These are phyloP conservation scores for Oikopleura dioica DNA, from an alignment of 23 tunicate species.

Conservation along the genomic window DNA sequence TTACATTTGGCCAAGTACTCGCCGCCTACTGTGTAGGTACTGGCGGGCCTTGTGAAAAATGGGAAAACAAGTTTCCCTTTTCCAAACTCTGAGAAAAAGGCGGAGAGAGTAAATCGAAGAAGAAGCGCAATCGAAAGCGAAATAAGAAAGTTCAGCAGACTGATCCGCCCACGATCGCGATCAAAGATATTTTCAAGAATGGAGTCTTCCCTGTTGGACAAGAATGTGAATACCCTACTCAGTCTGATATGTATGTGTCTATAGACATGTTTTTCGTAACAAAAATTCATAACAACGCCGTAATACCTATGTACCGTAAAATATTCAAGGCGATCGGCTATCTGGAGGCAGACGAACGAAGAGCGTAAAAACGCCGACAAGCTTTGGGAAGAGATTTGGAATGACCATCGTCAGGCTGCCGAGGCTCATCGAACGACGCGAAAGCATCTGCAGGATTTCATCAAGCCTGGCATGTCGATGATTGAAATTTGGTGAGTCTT, in stretches of 20 bases:
- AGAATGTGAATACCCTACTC: constrained; percentile 68
- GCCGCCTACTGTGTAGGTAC: too few relatives aligned
- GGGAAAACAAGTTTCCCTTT: too few relatives aligned
- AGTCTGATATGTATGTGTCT: constrained; percentile 39
- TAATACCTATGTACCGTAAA: not conserved
- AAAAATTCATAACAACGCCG: not conserved
- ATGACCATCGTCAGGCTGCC: constrained; percentile 77
- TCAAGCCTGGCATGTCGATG: constrained; percentile 87
- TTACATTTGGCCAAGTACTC: too few relatives aligned
- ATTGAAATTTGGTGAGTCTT: constrained; percentile 89
- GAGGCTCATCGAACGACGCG: constrained; percentile 93
- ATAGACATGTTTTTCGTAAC: not conserved
- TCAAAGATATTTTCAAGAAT: constrained; percentile 35
- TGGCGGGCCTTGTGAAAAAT: too few relatives aligned
- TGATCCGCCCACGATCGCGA: constrained; percentile 80
- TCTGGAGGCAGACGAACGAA: constrained; percentile 50
- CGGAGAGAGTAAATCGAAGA: constrained; percentile 19
- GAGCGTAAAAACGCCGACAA: constrained; percentile 49
- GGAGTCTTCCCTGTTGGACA: constrained; percentile 49
- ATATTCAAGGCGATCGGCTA: constrained; percentile 30
- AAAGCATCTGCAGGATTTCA: constrained; percentile 53
- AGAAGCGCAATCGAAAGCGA: constrained; percentile 29
- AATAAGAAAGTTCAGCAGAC: constrained; percentile 35
- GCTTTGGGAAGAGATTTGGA: constrained; percentile 83
- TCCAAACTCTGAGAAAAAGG: not conserved